A percentile compares a stretch with the other conserved stretches of the same genome.
phyloP scores from a whole-genome alignment of 2,113 vertebrate species.

The Emydura subglobosa region DNA sequence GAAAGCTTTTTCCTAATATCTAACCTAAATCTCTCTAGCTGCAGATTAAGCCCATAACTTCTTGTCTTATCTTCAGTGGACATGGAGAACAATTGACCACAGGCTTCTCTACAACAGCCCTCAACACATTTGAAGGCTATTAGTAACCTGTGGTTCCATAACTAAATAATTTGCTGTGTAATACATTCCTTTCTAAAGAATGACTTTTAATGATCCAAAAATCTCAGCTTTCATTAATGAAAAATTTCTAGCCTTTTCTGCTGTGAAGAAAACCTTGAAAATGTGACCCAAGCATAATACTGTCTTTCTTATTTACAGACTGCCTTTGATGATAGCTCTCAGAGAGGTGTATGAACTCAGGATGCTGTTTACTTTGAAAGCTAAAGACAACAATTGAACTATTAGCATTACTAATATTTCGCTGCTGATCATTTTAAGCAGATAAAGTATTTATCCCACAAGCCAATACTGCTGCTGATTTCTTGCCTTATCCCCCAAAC shows the following conservation, averaged over 20 bases:
- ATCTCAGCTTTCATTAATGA: background rate
- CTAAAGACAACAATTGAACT: background rate
- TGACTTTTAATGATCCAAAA: background rate
- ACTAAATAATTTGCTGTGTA: background rate
- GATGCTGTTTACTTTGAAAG: background rate
- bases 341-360: background rate
- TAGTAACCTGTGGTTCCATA: background rate
- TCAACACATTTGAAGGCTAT: background rate
- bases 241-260: background rate
- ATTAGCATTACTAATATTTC: slow-evolving; percentile 32
- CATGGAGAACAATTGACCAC: background rate
- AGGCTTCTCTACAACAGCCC: background rate
- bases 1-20: background rate
- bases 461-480: background rate
- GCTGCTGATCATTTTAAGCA: background rate
- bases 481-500: background rate
- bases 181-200: background rate
- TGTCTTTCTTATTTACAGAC: background rate
- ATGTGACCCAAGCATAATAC: background rate
- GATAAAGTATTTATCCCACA: background rate
- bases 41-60: background rate
- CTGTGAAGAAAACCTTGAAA: background rate
- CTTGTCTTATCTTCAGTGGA: background rate
- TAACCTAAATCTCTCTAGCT: background rate
- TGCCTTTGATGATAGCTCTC: background rate